These are phyloP conservation scores for Lithosia quadra DNA, from an alignment of 2,888 invertebrate species.

Conservation along the genomic window DNA sequence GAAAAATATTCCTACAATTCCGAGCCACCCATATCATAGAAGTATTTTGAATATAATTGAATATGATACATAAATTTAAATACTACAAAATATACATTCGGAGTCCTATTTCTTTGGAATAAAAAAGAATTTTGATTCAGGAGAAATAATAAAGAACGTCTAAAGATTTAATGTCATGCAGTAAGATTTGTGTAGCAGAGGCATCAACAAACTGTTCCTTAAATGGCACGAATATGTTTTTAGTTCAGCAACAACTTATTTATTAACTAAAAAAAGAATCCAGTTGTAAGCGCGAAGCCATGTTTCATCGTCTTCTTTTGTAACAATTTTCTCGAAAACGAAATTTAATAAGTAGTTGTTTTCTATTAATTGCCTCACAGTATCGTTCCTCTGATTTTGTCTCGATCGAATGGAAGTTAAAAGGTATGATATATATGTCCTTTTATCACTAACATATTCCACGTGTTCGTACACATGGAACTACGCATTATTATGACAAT, in stretches of 20 bases:
- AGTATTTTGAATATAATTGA: neutral
- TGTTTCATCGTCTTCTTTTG: neutral
- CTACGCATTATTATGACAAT: no score
- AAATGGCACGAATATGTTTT: neutral
- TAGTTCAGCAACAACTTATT: neutral
- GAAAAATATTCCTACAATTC: neutral
- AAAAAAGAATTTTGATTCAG: neutral
- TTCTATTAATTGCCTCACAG: no score
- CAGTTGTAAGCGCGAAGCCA: neutral
- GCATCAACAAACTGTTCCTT: neutral
- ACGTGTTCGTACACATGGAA: no score
- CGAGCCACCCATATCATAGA: neutral
- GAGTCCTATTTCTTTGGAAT: neutral
- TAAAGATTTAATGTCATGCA: neutral
- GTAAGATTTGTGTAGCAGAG: neutral
- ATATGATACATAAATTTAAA: neutral
- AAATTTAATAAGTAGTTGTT: no score
- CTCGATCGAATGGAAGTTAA: no score
- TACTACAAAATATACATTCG: neutral
- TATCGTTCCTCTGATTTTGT: no score
- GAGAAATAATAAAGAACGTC: neutral
- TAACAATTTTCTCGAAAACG: no score
- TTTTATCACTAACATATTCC: neutral
- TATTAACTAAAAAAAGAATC: neutral
- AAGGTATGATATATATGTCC: no score